Base-by-base conservation (phyloP, 2,888 invertebrate genomes). In the Mycalesis mineus region DNA sequence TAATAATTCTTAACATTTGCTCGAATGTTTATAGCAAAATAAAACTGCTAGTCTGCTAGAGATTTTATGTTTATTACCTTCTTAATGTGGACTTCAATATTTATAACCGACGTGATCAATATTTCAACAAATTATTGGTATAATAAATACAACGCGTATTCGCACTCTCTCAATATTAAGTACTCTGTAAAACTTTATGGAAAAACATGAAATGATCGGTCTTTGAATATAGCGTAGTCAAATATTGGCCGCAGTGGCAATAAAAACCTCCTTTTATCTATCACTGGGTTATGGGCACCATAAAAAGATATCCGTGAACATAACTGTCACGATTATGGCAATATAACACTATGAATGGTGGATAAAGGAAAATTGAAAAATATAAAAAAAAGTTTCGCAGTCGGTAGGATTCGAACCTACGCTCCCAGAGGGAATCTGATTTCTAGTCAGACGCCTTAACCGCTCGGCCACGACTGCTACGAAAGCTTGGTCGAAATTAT, bases 351-450 rank as follows among this genome's bases (percentile, higher is more conserved):
- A 44, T 41, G 42, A 54, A 53, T 15, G 3, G 13, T n/a, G 3
- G 13, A 37, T 36, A 28, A 39, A 52, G 36, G 14, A 55, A 4
- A 8, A 22, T 39, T 39, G 13, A 39, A 39, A 37, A 37, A n/a
- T 5, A 13, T n/a, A n/a, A n/a, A n/a, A n/a, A 39, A 15, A 17
- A 17, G 8, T 3, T 15, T 15, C 40, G 94, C 94, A 94, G 94
- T 92, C 94, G 93, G 94, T 94, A 94, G 94, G 94, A 94, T 93
- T 94, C 94, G 94, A 95, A 95, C 94, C 94, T 94, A 94, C 94
- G 94, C 94, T 94, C 94, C 94, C 94, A 94, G 94, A 94, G 94
- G 94, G 94, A 94, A 94, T 94, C 94, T 94, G 94, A 94, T 94
- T 94, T 94, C 94, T 93, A 94, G 94, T 94, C 94, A 94, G 94